Evolutionary conservation across 64 coral and sea anemone genomes (phyloP).

Genomic region (Exaiptasia diaphana): DNA sequence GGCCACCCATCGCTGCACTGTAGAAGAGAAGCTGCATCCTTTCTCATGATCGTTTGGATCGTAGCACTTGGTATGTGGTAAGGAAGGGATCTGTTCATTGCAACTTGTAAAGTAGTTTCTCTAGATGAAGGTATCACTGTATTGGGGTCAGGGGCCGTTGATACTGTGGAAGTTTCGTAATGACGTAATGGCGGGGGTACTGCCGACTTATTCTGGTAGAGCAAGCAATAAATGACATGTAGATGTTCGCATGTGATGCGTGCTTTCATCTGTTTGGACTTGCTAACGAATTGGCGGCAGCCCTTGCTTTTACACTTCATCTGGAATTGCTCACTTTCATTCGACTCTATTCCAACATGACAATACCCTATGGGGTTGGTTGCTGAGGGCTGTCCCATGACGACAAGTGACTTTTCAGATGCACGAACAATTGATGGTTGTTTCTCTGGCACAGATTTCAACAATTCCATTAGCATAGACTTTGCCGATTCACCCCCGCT

Average conservation of each 20-base stretch:
- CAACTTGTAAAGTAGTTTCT: neutral
- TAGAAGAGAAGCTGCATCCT: neutral
- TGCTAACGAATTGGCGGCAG: constrained; percentile 2
- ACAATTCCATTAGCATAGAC: too few species aligned
- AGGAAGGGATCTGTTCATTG: neutral
- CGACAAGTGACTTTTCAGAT: neutral
- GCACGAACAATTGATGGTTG: neutral
- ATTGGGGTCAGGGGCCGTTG: too few species aligned
- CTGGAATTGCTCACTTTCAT: neutral
- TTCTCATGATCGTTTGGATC: neutral
- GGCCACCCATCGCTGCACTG: neutral
- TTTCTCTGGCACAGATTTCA: neutral
- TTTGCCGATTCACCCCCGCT: too few species aligned
- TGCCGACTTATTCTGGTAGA: neutral
- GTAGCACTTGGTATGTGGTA: neutral
- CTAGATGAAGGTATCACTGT: neutral
- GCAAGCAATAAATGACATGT: constrained; percentile 12
- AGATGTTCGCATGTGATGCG: constrained; percentile 7
- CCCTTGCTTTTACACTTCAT: neutral
- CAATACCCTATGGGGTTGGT: constrained; percentile 24
- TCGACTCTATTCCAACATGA: neutral
- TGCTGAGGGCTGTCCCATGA: neutral
- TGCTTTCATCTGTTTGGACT: neutral
- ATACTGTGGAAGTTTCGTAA: neutral
- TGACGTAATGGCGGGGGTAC: too few species aligned